Evolutionary conservation across 2,888 invertebrate genomes (phyloP).

Genomic region (Harpalus rufipes): DNA sequence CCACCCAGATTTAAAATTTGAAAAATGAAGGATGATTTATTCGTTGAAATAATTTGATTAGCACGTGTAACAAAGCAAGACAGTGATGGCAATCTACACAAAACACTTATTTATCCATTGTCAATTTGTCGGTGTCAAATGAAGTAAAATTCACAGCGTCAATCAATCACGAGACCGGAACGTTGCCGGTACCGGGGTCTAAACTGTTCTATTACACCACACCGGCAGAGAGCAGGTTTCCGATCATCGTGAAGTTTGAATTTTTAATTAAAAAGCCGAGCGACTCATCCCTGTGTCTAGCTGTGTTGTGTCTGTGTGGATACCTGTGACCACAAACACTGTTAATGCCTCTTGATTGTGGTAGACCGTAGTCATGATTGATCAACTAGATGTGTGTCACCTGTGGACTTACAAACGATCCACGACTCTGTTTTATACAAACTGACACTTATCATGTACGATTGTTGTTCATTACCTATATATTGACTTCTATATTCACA

Average conservation of each 20-base stretch:
- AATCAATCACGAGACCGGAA: slow-evolving; percentile 14
- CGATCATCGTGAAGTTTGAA: slow-evolving; percentile 42
- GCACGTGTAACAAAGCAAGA: slow-evolving; percentile 5
- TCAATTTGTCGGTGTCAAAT: slow-evolving; percentile 32
- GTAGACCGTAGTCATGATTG: slow-evolving; percentile 65
- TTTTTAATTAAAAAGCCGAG: slow-evolving; percentile 54
- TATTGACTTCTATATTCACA: too few relatives aligned
- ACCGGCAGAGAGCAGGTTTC: slow-evolving; percentile 6
- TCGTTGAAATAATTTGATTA: not conserved
- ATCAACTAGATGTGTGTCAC: slow-evolving; percentile 66
- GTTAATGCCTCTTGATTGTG: slow-evolving; percentile 65
- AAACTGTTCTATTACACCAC: slow-evolving; percentile 20
- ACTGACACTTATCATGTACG: slow-evolving; percentile 9
- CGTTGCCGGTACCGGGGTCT: not conserved
- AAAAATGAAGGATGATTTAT: not conserved
- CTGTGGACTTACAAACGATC: slow-evolving; percentile 16
- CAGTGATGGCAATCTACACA: slow-evolving; percentile 1
- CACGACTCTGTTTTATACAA: not conserved
- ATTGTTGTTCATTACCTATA: not conserved
- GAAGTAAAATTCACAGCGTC: slow-evolving; percentile 45
- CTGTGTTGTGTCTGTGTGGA: slow-evolving; percentile 28
- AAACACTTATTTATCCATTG: slow-evolving; percentile 18
- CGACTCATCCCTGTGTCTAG: not conserved
- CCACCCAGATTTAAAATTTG: not conserved
- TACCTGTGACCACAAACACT: slow-evolving; percentile 61